Conservation (phyloP, 2,113 vertebrate species). For the Hippocampus guttulatus region DNA sequence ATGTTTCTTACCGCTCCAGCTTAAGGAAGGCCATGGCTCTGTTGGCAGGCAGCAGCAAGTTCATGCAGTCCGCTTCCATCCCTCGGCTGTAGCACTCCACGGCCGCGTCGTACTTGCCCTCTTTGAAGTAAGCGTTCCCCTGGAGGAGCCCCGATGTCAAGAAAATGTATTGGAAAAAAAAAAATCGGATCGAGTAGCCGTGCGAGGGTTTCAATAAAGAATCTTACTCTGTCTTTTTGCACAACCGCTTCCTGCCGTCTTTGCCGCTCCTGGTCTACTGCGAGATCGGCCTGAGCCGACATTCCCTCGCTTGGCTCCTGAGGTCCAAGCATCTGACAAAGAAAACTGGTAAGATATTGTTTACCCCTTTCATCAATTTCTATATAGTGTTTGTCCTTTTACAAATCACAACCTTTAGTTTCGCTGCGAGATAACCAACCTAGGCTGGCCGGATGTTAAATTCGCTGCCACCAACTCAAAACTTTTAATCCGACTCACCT, state of each 20-base stretch:
- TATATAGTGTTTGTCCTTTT: neutral
- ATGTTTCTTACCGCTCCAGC: conserved; percentile 77
- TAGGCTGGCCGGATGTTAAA: neutral
- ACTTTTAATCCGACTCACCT: conserved; percentile 61
- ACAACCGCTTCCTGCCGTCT: conserved; percentile 83
- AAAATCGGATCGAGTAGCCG: no score
- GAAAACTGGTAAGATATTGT: neutral
- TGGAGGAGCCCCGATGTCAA: conserved; percentile 33
- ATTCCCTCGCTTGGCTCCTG: conserved; percentile 11
- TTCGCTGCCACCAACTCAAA: no score
- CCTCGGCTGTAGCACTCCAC: conserved; percentile 88
- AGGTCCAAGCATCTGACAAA: conserved; percentile 36
- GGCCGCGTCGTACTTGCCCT: conserved; percentile 88
- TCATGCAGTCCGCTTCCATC: conserved; percentile 83
- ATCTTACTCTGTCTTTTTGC: conserved; percentile 86
- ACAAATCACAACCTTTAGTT: no score
- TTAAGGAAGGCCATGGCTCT: conserved; percentile 95
- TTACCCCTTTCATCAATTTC: neutral
- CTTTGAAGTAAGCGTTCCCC: conserved; percentile 97
- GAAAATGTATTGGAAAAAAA: no score
- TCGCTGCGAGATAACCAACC: no score
- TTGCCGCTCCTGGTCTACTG: conserved; percentile 64
- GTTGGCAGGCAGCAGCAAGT: conserved; percentile 91
- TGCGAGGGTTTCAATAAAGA: no score
- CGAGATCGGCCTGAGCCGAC: conserved; percentile 20